A percentile compares a stretch with the other conserved stretches of the same genome.
Evolutionary conservation across 2,888 invertebrate genomes (phyloP).

Genomic region (Amblyteles armatorius): DNA sequence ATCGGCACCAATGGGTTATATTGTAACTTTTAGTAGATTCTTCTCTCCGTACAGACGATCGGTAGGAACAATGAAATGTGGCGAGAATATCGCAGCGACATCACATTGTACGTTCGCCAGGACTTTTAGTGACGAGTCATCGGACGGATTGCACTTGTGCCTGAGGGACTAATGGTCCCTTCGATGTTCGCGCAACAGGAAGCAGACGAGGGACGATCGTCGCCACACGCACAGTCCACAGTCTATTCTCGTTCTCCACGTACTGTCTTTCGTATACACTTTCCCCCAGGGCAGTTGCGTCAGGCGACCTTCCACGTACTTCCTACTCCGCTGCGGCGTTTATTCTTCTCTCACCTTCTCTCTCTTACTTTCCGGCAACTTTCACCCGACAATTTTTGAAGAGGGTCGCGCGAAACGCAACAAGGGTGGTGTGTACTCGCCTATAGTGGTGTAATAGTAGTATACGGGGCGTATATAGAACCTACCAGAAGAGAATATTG

Average conservation of each 20-base stretch:
- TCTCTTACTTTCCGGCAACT: background rate
- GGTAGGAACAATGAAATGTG: background rate
- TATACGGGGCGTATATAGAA: background rate
- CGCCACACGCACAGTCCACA: conserved; percentile 33
- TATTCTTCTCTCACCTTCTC: conserved; percentile 67
- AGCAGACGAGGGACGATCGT: conserved; percentile 36
- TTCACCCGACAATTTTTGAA: conserved; percentile 64
- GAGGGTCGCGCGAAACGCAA: conserved; percentile 71
- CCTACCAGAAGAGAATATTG: conserved; percentile 64
- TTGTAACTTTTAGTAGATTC: too few species aligned
- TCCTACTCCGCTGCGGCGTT: background rate
- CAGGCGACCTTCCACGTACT: conserved; percentile 23
- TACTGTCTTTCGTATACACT: background rate
- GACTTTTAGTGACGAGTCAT: conserved; percentile 4
- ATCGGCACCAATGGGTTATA: too few species aligned
- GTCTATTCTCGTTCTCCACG: conserved; percentile 1
- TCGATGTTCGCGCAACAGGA: conserved; percentile 63
- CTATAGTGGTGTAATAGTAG: conserved; percentile 1
- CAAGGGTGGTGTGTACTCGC: conserved; percentile 55
- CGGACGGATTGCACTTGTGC: background rate
- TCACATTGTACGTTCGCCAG: background rate
- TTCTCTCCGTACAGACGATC: too few species aligned
- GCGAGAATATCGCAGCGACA: background rate
- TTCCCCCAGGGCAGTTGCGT: conserved; percentile 2
- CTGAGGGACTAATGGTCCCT: background rate